Conservation (phyloP, 2,888 invertebrate species). For the Athetis lepigone region DNA sequence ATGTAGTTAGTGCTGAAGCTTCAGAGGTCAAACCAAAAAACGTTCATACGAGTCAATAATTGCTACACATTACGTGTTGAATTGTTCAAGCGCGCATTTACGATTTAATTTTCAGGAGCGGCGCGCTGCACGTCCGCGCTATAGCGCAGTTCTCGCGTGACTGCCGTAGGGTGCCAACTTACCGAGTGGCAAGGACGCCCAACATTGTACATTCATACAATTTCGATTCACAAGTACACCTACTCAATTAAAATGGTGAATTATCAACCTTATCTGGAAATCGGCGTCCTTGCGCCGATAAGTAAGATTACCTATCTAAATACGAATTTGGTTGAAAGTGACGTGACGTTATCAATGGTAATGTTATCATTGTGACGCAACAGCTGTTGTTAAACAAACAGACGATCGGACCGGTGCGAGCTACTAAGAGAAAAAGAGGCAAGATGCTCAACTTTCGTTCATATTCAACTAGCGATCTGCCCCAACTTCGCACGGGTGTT, state of each 20-base stretch:
- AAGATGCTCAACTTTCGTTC: background rate
- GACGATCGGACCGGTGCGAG: constrained; percentile 2
- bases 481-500: no score
- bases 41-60: constrained; percentile 46
- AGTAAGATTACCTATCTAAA: constrained; percentile 27
- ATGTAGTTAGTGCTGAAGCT: constrained; percentile 32
- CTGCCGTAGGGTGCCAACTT: constrained; percentile 57
- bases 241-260: constrained; percentile 37
- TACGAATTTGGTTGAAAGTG: constrained; percentile 24
- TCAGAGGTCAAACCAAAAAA: constrained; percentile 42
- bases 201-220: constrained; percentile 44
- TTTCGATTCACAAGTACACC: constrained; percentile 28
- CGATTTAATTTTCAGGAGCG: constrained; percentile 22
- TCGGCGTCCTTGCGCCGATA: constrained; percentile 37
- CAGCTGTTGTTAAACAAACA: constrained; percentile 34
- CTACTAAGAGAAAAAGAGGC: background rate
- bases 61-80: constrained; percentile 28
- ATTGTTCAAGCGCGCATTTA: constrained; percentile 32
- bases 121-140: constrained; percentile 47
- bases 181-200: constrained; percentile 59
- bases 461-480: no score
- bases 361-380: constrained; percentile 26
- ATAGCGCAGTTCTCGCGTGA: constrained; percentile 58
- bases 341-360: constrained; percentile 31
- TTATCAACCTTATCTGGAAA: constrained; percentile 47